Percentiles rank a stretch among this genome's conserved stretches.
Evolutionary conservation across 1,140 invertebrate genomes (phyloP).

Genomic region (Drosophila parvula): DNA sequence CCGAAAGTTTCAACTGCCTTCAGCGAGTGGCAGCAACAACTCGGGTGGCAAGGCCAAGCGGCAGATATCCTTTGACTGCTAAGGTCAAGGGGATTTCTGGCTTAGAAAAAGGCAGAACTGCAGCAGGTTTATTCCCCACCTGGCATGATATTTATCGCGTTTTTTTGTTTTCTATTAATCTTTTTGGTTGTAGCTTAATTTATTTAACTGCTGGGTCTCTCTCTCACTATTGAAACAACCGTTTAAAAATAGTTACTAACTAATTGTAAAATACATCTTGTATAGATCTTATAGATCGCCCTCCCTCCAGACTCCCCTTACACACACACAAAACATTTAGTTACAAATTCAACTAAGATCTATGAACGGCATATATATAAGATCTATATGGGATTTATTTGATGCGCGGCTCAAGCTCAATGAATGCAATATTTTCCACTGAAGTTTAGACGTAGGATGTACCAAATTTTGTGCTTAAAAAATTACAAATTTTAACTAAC

Average conservation of each 20-base stretch:
- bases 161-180: slow-evolving; percentile 53
- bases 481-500: slow-evolving; percentile 47
- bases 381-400: slow-evolving; percentile 49
- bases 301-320: slow-evolving; percentile 1
- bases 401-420: slow-evolving; percentile 40
- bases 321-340: slow-evolving; percentile 7
- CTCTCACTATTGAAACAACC: slow-evolving; percentile 28
- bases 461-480: slow-evolving; percentile 51
- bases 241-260: slow-evolving; percentile 1
- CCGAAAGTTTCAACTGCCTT: slow-evolving; percentile 44
- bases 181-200: slow-evolving; percentile 69
- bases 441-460: slow-evolving; percentile 48
- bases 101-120: too few species aligned
- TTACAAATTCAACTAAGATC: slow-evolving; percentile 26
- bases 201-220: slow-evolving; percentile 33
- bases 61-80: slow-evolving; percentile 80
- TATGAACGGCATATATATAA: slow-evolving; percentile 8
- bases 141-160: slow-evolving; percentile 19
- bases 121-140: not conserved
- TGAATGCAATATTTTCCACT: slow-evolving; percentile 69
- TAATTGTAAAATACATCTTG: slow-evolving; percentile 31
- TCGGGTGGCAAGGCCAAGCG: slow-evolving; percentile 71
- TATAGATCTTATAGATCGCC: slow-evolving; percentile 43
- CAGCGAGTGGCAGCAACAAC: slow-evolving; percentile 9
- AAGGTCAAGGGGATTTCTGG: too few species aligned